A percentile compares a stretch with the other conserved stretches of the same genome.
Conservation (phyloP, 2,113 vertebrate species). For the Callospermophilus lateralis region DNA sequence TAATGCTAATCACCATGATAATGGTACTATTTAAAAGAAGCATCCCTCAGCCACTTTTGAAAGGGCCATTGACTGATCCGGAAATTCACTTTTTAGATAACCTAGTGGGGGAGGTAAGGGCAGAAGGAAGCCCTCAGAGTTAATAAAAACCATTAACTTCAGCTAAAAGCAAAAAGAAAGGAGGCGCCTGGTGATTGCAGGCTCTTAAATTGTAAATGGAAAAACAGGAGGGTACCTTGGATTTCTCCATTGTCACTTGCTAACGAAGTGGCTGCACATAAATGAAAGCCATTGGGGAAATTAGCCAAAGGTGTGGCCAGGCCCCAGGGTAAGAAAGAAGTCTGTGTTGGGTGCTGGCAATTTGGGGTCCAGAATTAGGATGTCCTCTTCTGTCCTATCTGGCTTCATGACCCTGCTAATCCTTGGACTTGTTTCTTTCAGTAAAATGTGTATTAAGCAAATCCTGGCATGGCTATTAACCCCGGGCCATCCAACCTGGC, state of each 20-base stretch:
- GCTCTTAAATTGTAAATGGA: constrained; percentile 63
- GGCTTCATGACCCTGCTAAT: neutral
- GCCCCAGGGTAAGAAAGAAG: neutral
- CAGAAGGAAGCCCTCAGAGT: neutral
- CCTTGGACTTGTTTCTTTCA: neutral
- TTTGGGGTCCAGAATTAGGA: neutral
- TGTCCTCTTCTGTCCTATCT: neutral
- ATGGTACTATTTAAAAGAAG: neutral
- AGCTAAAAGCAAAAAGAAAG: constrained; percentile 72
- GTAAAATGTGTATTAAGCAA: neutral
- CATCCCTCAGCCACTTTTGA: neutral
- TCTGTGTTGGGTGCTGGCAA: neutral
- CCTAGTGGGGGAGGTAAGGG: neutral
- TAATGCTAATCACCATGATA: constrained; percentile 10
- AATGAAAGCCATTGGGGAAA: neutral
- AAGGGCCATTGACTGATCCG: neutral
- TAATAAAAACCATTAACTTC: constrained; percentile 63
- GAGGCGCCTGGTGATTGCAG: neutral
- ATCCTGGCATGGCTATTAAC: neutral
- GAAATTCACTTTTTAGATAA: constrained; percentile 29
- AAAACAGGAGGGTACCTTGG: constrained; percentile 39
- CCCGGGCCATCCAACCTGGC: neutral
- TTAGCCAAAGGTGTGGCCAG: constrained; percentile 2
- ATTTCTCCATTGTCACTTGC: constrained; percentile 57
- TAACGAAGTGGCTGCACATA: constrained; percentile 14